A percentile compares a stretch with the other conserved stretches of the same genome.
phyloP scores from a whole-genome alignment of 1,140 invertebrate genomes.

The Tetranychus cinnabarinus region DNA sequence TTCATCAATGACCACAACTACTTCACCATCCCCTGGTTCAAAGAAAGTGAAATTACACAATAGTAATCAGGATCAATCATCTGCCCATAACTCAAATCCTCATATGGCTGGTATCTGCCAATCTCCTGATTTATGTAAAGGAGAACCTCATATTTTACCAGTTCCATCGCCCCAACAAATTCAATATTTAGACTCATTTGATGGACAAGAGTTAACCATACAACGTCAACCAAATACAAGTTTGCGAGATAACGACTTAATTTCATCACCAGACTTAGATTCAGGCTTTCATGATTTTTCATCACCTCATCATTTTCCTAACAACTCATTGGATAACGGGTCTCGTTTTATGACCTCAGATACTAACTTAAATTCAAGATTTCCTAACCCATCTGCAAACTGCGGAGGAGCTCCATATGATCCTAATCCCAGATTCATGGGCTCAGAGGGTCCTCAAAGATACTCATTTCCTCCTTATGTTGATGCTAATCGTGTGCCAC shows the following conservation, averaged over 20 bases:
- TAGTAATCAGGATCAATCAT: constrained; percentile 6
- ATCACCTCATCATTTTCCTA: not conserved
- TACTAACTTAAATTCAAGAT: not conserved
- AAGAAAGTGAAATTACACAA: not conserved
- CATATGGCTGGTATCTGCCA: not conserved
- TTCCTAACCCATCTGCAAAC: not conserved
- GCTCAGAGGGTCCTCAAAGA: not conserved
- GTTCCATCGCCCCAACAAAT: constrained; percentile 88
- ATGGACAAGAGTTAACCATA: constrained; percentile 85
- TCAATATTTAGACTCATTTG: constrained; percentile 79
- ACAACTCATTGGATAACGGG: not conserved
- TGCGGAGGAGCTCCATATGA: not conserved
- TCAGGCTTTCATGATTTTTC: not conserved
- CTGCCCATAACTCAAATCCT: constrained; percentile 7
- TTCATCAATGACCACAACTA: not conserved
- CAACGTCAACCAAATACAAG: constrained; percentile 85
- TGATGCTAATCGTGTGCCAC: not conserved
- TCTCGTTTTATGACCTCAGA: not conserved
- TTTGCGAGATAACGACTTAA: constrained; percentile 11
- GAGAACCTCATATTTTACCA: constrained; percentile 72
- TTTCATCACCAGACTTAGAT: constrained; percentile 5
- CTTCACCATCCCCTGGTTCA: not conserved
- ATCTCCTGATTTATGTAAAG: not conserved
- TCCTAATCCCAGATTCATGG: not conserved
- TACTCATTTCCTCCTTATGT: not conserved